phyloP scores from a whole-genome alignment of 2,888 invertebrate genomes.

The Lycia hirtaria region DNA sequence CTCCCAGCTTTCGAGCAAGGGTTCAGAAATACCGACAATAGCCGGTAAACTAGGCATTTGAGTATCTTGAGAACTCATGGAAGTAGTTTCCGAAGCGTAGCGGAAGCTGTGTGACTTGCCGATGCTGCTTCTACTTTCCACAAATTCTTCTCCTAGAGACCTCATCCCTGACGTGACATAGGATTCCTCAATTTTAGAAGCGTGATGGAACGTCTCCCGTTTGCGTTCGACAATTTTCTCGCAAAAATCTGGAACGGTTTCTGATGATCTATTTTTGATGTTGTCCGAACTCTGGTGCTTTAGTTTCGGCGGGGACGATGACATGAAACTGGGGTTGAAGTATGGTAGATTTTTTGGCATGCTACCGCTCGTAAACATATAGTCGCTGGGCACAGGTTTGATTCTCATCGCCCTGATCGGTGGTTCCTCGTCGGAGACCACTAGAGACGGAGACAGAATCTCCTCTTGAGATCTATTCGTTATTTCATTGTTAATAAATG shows the following conservation, averaged over 20 bases:
- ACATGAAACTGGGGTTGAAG: constrained; percentile 69
- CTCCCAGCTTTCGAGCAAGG: constrained; percentile 81
- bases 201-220: constrained; percentile 61
- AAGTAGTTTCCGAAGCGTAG: constrained; percentile 82
- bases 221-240: constrained; percentile 65
- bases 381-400: constrained; percentile 68
- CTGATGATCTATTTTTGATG: constrained; percentile 72
- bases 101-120: constrained; percentile 91
- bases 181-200: constrained; percentile 69
- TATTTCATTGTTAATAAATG: constrained; percentile 74
- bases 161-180: constrained; percentile 68
- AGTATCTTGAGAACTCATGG: constrained; percentile 78
- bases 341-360: constrained; percentile 79
- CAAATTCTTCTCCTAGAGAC: constrained; percentile 76
- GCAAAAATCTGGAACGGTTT: constrained; percentile 67
- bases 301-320: constrained; percentile 75
- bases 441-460: constrained; percentile 57
- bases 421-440: constrained; percentile 69
- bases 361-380: constrained; percentile 72
- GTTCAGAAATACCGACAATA: constrained; percentile 81
- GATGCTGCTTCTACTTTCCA: constrained; percentile 84
- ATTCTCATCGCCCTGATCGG: constrained; percentile 69
- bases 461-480: constrained; percentile 64
- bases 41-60: constrained; percentile 83
- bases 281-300: constrained; percentile 77